phyloP scores from a whole-genome alignment of 2,113 vertebrate genomes.

The Sinocyclocheilus maitianheensis region DNA sequence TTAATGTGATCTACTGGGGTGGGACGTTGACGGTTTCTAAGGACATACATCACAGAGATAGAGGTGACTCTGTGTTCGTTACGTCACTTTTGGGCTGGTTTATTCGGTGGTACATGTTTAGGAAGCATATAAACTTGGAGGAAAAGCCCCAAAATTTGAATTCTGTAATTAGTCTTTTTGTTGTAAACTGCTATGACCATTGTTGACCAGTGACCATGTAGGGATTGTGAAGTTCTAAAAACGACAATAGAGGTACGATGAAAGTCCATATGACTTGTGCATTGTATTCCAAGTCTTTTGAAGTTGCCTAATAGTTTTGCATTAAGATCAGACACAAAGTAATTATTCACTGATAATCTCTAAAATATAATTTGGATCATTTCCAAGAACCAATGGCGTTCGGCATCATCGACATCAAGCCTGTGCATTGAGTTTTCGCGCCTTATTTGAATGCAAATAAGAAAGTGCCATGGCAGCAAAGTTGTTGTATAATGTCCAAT shows the following conservation, averaged over 20 bases:
- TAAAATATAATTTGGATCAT: background rate
- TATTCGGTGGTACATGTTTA: background rate
- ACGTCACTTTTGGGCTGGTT: background rate
- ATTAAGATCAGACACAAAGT: background rate
- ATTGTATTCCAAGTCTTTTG: background rate
- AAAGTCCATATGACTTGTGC: background rate
- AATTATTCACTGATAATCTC: background rate
- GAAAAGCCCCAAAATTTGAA: background rate
- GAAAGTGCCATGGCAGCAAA: background rate
- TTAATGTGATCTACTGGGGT: background rate
- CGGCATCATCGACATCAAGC: background rate
- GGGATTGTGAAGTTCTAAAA: background rate
- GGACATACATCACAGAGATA: background rate
- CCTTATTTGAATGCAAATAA: background rate
- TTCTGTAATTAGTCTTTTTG: background rate
- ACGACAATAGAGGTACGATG: background rate
- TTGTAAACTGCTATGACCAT: background rate
- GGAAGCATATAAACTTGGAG: background rate
- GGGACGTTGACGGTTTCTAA: background rate
- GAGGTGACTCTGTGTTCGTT: background rate
- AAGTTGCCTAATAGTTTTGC: background rate
- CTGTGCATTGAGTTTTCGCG: background rate
- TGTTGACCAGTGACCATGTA: background rate
- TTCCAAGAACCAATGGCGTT: background rate
- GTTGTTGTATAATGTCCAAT: background rate